phyloP scores from a whole-genome alignment of 2,797 vertebrate species.

The Microctenopoma lineatum region DNA sequence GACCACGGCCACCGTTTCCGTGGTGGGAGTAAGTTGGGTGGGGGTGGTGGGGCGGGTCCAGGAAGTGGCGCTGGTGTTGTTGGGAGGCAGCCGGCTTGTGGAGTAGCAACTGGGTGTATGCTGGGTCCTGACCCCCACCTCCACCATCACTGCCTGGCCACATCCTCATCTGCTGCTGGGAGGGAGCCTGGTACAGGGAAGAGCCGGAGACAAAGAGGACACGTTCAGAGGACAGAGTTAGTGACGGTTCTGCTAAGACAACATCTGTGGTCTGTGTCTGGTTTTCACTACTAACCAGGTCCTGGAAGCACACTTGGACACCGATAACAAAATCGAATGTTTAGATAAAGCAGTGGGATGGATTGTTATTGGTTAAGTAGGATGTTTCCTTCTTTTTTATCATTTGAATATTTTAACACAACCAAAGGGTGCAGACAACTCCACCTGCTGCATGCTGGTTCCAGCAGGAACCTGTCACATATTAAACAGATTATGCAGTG shows the following conservation, averaged over 20 bases:
- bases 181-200: slow-evolving; percentile 81
- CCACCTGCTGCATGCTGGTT: no score
- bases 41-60: slow-evolving; percentile 87
- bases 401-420: no score
- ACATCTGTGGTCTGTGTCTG: neutral
- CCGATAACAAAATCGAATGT: neutral
- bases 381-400: no score
- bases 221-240: neutral
- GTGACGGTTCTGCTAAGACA: no score
- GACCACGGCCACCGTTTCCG: slow-evolving; percentile 83
- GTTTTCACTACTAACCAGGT: neutral
- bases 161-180: slow-evolving; percentile 91
- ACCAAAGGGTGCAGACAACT: neutral
- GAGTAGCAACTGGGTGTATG: slow-evolving; percentile 90
- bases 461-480: neutral
- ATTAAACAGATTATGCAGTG: neutral
- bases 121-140: slow-evolving; percentile 84
- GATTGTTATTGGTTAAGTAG: neutral
- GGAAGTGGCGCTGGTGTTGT: slow-evolving; percentile 87
- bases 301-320: neutral
- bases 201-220: neutral
- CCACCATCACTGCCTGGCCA: slow-evolving; percentile 92
- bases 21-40: slow-evolving; percentile 88
- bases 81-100: slow-evolving; percentile 89
- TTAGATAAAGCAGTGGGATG: no score